Evolutionary conservation across 2,888 invertebrate genomes (phyloP), one percentile per base, ranked within the genome.

Genomic region (Lithophane leautieri): DNA sequence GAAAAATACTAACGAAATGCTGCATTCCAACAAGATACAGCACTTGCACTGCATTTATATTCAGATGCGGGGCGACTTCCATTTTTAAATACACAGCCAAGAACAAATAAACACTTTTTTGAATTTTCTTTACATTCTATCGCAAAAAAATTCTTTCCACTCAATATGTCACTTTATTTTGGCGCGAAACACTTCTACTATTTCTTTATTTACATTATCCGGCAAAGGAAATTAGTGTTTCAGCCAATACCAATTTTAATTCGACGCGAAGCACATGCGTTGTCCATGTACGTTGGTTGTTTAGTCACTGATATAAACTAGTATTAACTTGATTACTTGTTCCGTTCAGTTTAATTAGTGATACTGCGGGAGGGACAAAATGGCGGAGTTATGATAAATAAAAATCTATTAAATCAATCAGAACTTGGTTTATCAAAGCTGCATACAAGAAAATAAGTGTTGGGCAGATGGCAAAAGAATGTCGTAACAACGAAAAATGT

Each of bases 21-120:
- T 96, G 96, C 83, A 96, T 88, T 16, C 94, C 94, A 52, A 95
- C 89, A 40, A 95, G 88, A 34, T 95, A 93, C 78, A 96, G 84
- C 7, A 96, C 95, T 82, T 94, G 92, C 40, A 96, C 90, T 9
- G 95, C 92, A 81, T 95, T 93, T 50, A 94, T 80, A 25, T 89
- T 87, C 66, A 91, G 81, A 34, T 86, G 89, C 22, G 90, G 88
- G 80, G 86, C 85, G 89, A 92, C 44, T 52, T 86, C 83, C 87
- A 87, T 50, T 87, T 80, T 81, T 67, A 28, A 66, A 47, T 12
- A 28, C 40, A 84, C 65, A 69, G 71, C 14, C 66, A 62, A 28
- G 22, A 1, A n/a, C 25, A 16, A 47, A 2, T 11, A 34, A 58
- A 50, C 58, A 44, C n/a, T 83, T 68, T 75, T 76, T 63, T 11